A percentile compares a stretch with the other conserved stretches of the same genome.
Conservation (phyloP, 2,797 vertebrate species). For the Hybognathus amarus region DNA sequence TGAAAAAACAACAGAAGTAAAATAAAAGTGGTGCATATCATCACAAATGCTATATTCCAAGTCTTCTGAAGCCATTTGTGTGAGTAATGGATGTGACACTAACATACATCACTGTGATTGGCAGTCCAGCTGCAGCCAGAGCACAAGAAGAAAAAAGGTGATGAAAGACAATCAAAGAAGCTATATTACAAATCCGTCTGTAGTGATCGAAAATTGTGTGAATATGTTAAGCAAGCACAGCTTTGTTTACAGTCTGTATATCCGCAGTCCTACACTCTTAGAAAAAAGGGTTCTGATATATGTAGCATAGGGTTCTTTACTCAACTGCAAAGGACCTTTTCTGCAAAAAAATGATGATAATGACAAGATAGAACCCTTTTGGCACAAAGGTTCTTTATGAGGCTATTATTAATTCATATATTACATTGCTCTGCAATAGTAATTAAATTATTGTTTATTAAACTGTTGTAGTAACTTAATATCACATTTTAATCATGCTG, state of each 20-base stretch:
- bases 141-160: background rate
- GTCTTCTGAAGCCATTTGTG: background rate
- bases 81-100: background rate
- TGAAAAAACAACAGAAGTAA: background rate
- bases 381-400: too few relatives aligned
- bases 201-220: background rate
- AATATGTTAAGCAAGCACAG: background rate
- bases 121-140: background rate
- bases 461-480: too few relatives aligned
- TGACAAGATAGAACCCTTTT: too few relatives aligned
- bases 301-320: too few relatives aligned
- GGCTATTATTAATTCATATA: too few relatives aligned
- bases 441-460: too few relatives aligned
- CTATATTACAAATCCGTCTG: background rate
- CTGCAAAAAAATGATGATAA: too few relatives aligned
- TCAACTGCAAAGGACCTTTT: too few relatives aligned
- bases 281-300: too few relatives aligned
- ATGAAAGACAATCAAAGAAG: background rate
- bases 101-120: background rate
- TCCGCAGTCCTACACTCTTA: too few relatives aligned
- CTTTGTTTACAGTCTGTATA: background rate
- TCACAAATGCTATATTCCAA: background rate
- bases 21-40: background rate
- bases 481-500: too few relatives aligned
- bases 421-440: too few relatives aligned